These are phyloP conservation scores for Toxotes chatareus DNA, from an alignment of 2,113 vertebrate genomes.

Conservation along the genomic window DNA sequence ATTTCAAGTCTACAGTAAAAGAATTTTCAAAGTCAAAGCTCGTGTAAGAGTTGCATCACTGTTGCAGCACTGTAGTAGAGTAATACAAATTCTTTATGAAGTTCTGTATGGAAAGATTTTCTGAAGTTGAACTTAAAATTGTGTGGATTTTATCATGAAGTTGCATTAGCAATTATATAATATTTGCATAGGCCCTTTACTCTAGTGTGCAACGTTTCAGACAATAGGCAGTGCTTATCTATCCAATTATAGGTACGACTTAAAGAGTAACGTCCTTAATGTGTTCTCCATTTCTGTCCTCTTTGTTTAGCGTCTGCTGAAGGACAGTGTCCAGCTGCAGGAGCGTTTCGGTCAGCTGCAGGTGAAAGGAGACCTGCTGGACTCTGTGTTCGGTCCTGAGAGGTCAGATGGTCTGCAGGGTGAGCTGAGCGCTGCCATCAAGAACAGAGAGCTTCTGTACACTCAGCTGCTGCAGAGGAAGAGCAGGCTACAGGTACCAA, in stretches of 20 bases:
- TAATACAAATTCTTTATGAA: neutral
- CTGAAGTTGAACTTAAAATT: neutral
- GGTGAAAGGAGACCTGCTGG: conserved; percentile 86
- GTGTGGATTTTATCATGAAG: neutral
- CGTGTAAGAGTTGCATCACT: conserved; percentile 36
- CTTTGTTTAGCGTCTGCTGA: conserved; percentile 78
- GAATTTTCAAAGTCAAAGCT: conserved; percentile 6
- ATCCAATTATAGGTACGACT: too few relatives aligned
- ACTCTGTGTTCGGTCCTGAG: conserved; percentile 87
- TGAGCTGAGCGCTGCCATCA: conserved; percentile 79
- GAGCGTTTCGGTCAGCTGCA: conserved; percentile 85
- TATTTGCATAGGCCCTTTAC: neutral
- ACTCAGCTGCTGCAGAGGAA: conserved; percentile 88
- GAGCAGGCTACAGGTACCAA: conserved; percentile 85
- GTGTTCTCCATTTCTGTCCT: neutral
- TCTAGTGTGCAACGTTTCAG: neutral
- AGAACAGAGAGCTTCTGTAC: conserved; percentile 88
- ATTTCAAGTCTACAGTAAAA: conserved; percentile 7
- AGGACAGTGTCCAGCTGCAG: conserved; percentile 87
- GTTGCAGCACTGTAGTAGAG: neutral
- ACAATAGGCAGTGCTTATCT: neutral
- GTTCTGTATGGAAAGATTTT: neutral
- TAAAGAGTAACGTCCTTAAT: too few relatives aligned
- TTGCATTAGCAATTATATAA: neutral
- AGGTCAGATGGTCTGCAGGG: conserved; percentile 79